Base-by-base conservation (phyloP, 2,888 invertebrate species). In the Lithophane socia region DNA sequence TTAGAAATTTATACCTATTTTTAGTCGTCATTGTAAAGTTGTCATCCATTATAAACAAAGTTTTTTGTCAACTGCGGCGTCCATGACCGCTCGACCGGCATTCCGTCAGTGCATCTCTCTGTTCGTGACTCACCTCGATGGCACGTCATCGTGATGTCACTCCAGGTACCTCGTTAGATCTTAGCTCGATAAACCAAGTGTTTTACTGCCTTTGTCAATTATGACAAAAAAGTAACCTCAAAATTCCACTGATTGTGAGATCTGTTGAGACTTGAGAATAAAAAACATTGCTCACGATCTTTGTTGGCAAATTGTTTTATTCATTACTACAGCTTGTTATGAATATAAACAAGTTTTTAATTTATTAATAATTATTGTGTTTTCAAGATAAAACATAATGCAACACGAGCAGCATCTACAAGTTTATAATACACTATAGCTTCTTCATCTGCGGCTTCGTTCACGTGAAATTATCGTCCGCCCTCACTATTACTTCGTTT, bases 121-220 rank as follows among this genome's bases (percentile, higher is more conserved):
- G 83, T 70, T 86, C 83, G 83, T 94, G 94, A 94, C 89, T 94
- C 94, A 94, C 85, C 78, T 69, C 83, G 68, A 52, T 79, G 88
- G 89, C 87, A 87, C 89, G 92, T 90, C 88, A 89, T 71, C 67
- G 82, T 92, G 92, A 92, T 90, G 92, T 92, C 92, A 93, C 85
- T 80, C 83, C 88, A 90, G 90, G 90, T 90, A 90, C 60, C 66
- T 80, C 61, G 66, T 70, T 78, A 82, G 63, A 79, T 37, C 37
- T 37, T 37, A 78, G 86, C 73, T 56, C 63, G 75, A 83, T 77
- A 72, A 74, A 75, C 69, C 66, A 16, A 63, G 18, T 58, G 47
- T 47, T 73, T 82, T 78, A 77, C 66, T 60, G 42, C 75, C 63
- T 73, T 72, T 74, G 73, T 65, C 24, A 54, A 42, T 60, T 54